A percentile compares a stretch with the other conserved stretches of the same genome.
phyloP scores from a whole-genome alignment of 1,140 invertebrate genomes.

The Panonychus citri region DNA sequence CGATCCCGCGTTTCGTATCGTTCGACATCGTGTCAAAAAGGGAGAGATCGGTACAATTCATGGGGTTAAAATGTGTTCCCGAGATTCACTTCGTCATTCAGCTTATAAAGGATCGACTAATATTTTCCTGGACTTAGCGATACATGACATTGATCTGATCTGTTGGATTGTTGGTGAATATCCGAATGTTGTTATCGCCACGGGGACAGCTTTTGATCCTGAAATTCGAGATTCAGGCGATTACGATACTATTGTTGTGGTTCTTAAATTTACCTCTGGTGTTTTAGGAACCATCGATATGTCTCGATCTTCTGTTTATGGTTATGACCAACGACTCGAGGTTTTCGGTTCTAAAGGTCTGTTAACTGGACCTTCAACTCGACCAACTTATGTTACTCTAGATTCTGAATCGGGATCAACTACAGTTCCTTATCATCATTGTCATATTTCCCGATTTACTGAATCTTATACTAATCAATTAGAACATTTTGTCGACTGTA shows the following conservation, averaged over 20 bases:
- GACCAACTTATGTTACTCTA: conserved; percentile 17
- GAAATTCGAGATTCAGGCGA: conserved; percentile 35
- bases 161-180: conserved; percentile 20
- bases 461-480: conserved; percentile 34
- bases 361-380: conserved; percentile 32
- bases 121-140: conserved; percentile 43
- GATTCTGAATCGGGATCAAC: conserved; percentile 20
- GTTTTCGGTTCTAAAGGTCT: conserved; percentile 34
- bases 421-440: conserved; percentile 33
- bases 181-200: conserved; percentile 29
- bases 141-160: conserved; percentile 39
- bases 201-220: conserved; percentile 27
- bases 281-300: conserved; percentile 37
- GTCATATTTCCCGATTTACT: conserved; percentile 35
- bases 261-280: conserved; percentile 36
- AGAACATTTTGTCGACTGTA: conserved; percentile 33
- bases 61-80: neutral
- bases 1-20: neutral
- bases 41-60: neutral
- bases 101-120: conserved; percentile 36
- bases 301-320: conserved; percentile 34
- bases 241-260: conserved; percentile 36
- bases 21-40: neutral
- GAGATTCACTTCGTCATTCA: conserved; percentile 9
- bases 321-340: conserved; percentile 45